phyloP scores from a whole-genome alignment of 2,113 vertebrate genomes.

The Petromus typicus region DNA sequence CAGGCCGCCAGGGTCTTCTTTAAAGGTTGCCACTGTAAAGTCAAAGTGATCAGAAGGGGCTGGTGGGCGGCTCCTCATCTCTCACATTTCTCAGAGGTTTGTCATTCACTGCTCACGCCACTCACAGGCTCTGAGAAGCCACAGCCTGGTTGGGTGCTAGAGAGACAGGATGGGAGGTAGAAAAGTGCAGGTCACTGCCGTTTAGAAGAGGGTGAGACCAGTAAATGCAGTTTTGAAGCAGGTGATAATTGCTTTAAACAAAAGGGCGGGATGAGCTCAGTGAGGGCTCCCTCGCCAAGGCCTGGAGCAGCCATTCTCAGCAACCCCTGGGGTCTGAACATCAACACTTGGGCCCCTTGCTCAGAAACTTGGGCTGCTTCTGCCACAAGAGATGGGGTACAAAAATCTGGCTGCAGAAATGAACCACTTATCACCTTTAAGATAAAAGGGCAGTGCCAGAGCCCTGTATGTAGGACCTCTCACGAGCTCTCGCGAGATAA shows the following conservation, averaged over 20 bases:
- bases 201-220: not conserved
- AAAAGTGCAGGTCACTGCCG: not conserved
- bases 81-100: not conserved
- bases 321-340: not conserved
- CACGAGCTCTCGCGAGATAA: not conserved
- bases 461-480: not conserved
- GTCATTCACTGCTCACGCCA: accelerated
- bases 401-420: not conserved
- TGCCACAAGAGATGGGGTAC: not conserved
- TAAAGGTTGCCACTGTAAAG: not conserved
- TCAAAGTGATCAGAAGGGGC: not conserved
- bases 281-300: not conserved
- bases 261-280: too few species aligned
- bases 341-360: accelerated
- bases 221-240: not conserved
- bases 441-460: not conserved
- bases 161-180: not conserved
- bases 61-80: not conserved
- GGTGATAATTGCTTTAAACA: not conserved
- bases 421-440: not conserved
- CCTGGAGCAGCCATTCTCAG: not conserved
- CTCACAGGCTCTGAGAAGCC: not conserved
- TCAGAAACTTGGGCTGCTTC: not conserved
- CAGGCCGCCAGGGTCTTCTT: not conserved
- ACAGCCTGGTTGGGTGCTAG: not conserved